These are phyloP conservation scores for Ichneumon xanthorius DNA, from an alignment of 2,888 invertebrate species.

Conservation along the genomic window DNA sequence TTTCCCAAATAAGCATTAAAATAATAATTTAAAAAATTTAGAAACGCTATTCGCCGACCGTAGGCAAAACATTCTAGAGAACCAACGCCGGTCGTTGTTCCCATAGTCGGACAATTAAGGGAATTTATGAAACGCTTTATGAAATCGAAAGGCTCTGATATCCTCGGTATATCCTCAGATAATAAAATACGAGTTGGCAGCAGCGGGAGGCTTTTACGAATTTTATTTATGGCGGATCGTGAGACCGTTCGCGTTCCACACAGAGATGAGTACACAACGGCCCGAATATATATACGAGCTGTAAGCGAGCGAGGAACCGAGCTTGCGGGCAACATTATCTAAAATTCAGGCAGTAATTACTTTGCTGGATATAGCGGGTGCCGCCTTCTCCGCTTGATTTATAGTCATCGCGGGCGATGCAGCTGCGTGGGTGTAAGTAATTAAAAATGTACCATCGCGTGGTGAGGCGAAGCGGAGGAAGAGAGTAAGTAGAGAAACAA, in stretches of 20 bases:
- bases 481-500: slow-evolving; percentile 38
- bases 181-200: slow-evolving; percentile 61
- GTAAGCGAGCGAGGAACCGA: slow-evolving; percentile 73
- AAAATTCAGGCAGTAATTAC: slow-evolving; percentile 85
- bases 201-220: slow-evolving; percentile 59
- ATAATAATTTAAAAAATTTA: no score
- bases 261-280: slow-evolving; percentile 33
- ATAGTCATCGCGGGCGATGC: slow-evolving; percentile 85
- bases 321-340: slow-evolving; percentile 85
- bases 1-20: no score
- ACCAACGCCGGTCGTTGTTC: background rate
- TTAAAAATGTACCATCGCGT: slow-evolving; percentile 85
- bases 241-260: slow-evolving; percentile 64
- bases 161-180: background rate
- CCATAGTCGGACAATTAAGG: background rate
- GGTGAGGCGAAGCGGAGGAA: slow-evolving; percentile 75
- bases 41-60: no score
- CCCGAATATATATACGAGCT: slow-evolving; percentile 53
- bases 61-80: no score
- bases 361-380: slow-evolving; percentile 82
- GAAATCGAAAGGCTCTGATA: slow-evolving; percentile 10
- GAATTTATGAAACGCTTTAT: slow-evolving; percentile 3
- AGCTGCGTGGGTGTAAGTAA: slow-evolving; percentile 85
- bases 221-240: slow-evolving; percentile 68
- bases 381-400: slow-evolving; percentile 81